Base-by-base conservation (phyloP, 92 coral and sea anemone species). In the Bergia puertoricense region DNA sequence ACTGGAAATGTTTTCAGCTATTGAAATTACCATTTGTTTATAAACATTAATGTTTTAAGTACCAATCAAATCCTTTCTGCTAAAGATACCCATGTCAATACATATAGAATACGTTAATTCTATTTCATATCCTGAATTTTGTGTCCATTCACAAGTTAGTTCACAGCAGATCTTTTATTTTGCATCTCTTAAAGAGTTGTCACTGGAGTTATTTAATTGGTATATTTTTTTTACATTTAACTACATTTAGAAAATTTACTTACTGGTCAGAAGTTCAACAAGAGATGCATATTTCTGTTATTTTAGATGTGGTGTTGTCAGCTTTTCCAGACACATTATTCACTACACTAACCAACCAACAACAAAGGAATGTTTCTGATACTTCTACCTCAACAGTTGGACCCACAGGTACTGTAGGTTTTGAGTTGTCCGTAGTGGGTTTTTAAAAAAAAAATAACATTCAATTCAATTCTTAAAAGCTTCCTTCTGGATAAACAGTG, bases 311-410 rank as follows among this genome's bases (percentile, higher is more conserved):
- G 85, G 97, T 96, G 66, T 91, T 95, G 57, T 93, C 95, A 22
- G 92, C 94, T 5, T 89, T 94, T 41, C 99, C 98, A 40, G 99
- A 96, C 86, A 96, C 99, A 22, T 84, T 96, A 66, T 96, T 96
- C 48, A 95, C 99, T 4, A 88, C 94, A 42, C 59, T 90, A 37
- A 87, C 81, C 22, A 92, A 92, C 62, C 85, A 66, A 48, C 50
- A 71, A 18, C 82, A 73, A 80, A 86, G 79, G 23, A 72, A 44
- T 46, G 68, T 77, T 8, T 36, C 89, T 67, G 65, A 45, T 41
- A 8, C 79, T 4, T 46, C 46, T 10, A 67, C 86, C 8, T 71
- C 86, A 43, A 39, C 78, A 3, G 41, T 84, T 46, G 79, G 78
- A 30, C 44, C 77, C 71, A 69, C 87, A 84, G 87, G 87, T 84